Base-by-base conservation (phyloP, 1,140 invertebrate species). In the Lordiphosa mommai region DNA sequence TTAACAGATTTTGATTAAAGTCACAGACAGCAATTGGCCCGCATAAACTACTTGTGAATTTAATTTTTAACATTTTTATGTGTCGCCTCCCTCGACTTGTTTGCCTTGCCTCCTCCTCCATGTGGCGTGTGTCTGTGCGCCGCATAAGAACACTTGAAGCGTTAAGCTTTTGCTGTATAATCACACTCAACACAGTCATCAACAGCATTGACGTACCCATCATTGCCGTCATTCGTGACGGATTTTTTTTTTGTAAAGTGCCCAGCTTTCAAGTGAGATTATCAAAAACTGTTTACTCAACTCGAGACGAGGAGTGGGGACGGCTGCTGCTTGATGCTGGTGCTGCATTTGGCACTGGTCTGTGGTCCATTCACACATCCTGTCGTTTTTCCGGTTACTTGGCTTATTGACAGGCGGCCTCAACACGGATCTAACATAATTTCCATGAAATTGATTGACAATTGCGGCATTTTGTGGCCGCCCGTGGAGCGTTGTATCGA, bases 381-480 rank as follows among this genome's bases (percentile, higher is more conserved):
- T 74, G 60, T 37, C 53, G 57, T 55, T 52, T 66, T 71, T 66
- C 72, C 43, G 71, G 56, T 65, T 37, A 37, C 49, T 76, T 61
- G 66, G 20, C 20, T 44, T 72, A 61, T 47, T 82, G 76, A 80
- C 76, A 82, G 57, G 58, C 60, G 61, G 56, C 66, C 37, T 74
- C 59, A 69, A 46, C 60, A 67, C 27, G 47, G 43, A 41, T 53
- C 53, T 80, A 63, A 69, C 77, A 84, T 82, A 82, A 82, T 82
- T 82, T 82, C 67, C 68, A 72, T 84, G 72, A 74, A 72, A 82
- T 82, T 82, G 77, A 82, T 82, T 82, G 77, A 82, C 77, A 82
- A 82, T 82, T 82, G 77, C 67, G 72, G 77, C 77, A 79, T 79
- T 79, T 79, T 79, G 74, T 79, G 74, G 41, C 71, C 58, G 40